phyloP scores from a whole-genome alignment of 2,797 vertebrate species.

The Myotis myotis region DNA sequence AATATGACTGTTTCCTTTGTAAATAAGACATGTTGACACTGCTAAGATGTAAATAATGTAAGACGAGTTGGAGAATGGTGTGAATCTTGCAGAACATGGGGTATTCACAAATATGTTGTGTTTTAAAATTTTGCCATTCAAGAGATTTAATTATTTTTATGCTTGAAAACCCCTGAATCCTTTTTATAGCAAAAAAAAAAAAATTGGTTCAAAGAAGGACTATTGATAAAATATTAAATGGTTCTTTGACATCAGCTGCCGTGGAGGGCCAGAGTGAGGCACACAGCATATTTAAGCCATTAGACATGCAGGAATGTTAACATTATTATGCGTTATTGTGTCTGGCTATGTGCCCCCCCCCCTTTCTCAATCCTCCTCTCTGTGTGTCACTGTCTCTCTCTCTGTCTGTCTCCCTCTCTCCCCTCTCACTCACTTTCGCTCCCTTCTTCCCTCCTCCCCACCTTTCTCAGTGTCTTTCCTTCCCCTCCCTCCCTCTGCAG shows the following conservation, averaged over 20 bases:
- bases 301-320: slow-evolving; percentile 97
- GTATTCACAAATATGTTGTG: slow-evolving; percentile 14
- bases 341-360: slow-evolving; percentile 85
- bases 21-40: slow-evolving; percentile 64
- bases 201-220: slow-evolving; percentile 74
- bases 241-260: slow-evolving; percentile 76
- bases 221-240: slow-evolving; percentile 78
- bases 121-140: slow-evolving; percentile 70
- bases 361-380: slow-evolving; percentile 56
- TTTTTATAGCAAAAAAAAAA: slow-evolving; percentile 52
- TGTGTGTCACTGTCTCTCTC: slow-evolving; percentile 69
- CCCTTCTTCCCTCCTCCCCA: slow-evolving; percentile 76
- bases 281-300: slow-evolving; percentile 84
- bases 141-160: slow-evolving; percentile 66
- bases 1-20: slow-evolving; percentile 65
- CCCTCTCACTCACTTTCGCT: slow-evolving; percentile 74
- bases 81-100: slow-evolving; percentile 57
- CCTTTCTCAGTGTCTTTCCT: slow-evolving; percentile 77
- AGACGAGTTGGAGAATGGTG: slow-evolving; percentile 3
- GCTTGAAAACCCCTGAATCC: slow-evolving; percentile 55
- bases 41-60: slow-evolving; percentile 78
- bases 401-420: slow-evolving; percentile 75
- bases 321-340: slow-evolving; percentile 94
- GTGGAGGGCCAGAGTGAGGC: slow-evolving; percentile 66
- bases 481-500: slow-evolving; percentile 78